Conservation (phyloP, 2,888 invertebrate genomes). For the Phortica magna region DNA sequence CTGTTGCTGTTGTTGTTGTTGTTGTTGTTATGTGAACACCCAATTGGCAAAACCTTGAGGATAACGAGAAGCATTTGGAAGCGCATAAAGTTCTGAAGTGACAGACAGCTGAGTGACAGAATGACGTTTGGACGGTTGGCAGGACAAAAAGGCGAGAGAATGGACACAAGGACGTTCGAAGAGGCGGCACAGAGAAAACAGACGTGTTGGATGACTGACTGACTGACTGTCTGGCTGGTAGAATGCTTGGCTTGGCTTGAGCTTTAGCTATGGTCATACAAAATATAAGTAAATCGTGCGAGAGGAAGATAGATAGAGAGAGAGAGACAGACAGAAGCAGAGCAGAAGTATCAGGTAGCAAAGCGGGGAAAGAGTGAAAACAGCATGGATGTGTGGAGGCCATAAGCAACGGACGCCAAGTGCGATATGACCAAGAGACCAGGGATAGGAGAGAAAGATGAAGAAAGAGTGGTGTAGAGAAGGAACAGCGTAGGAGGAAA, state of each 20-base stretch:
- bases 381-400: too few relatives aligned
- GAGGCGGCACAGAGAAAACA: not conserved
- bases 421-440: too few relatives aligned
- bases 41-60: constrained; percentile 27
- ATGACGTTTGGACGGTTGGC: constrained; percentile 51
- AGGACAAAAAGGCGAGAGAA: constrained; percentile 2
- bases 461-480: too few relatives aligned
- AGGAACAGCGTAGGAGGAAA: too few relatives aligned
- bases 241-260: not conserved
- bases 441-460: too few relatives aligned
- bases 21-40: constrained; percentile 44
- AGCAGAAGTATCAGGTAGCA: too few relatives aligned
- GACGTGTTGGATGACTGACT: constrained; percentile 41
- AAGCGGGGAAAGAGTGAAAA: too few relatives aligned
- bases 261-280: too few relatives aligned
- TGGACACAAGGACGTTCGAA: not conserved
- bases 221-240: constrained; percentile 44
- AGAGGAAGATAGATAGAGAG: too few relatives aligned
- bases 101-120: constrained; percentile 53
- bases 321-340: too few relatives aligned
- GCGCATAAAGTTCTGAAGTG: constrained; percentile 63
- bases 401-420: too few relatives aligned
- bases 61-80: constrained; percentile 36
- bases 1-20: constrained; percentile 13
- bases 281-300: too few relatives aligned